Evolutionary conservation across 2,888 invertebrate genomes (phyloP).

Genomic region (Eremobia ochroleuca): DNA sequence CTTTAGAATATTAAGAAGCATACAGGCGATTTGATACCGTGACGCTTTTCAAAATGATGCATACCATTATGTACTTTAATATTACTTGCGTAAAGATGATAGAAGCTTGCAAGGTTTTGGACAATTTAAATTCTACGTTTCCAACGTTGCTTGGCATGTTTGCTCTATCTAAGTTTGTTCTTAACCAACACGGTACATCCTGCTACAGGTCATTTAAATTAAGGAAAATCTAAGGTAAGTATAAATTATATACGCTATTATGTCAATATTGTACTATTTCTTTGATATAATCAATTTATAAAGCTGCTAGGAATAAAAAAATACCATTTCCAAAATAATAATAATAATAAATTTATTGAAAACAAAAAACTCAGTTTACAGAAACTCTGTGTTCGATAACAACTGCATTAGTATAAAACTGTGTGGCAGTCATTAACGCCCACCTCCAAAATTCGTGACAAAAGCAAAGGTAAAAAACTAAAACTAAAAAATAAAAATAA

Average conservation of each 20-base stretch:
- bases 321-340: conserved; percentile 5
- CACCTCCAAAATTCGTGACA: too few relatives aligned
- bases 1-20: conserved; percentile 21
- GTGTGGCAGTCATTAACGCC: too few relatives aligned
- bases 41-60: conserved; percentile 2
- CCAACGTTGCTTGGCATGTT: conserved; percentile 47
- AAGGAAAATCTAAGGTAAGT: conserved; percentile 43
- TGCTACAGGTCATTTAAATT: conserved; percentile 76
- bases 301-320: conserved; percentile 15
- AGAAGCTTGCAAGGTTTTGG: conserved; percentile 7
- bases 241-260: too few relatives aligned
- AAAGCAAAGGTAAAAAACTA: too few relatives aligned
- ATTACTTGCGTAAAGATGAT: conserved; percentile 30
- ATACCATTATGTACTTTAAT: conserved; percentile 40
- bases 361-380: too few relatives aligned
- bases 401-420: too few relatives aligned
- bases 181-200: conserved; percentile 74
- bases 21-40: not conserved
- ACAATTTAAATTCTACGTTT: conserved; percentile 29
- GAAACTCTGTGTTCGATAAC: too few relatives aligned
- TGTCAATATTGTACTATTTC: not conserved
- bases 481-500: too few relatives aligned
- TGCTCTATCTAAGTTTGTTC: conserved; percentile 60
- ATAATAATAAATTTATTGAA: too few relatives aligned
- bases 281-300: not conserved